Conservation (phyloP, 2,888 invertebrate genomes). For the Eupeodes luniger region DNA sequence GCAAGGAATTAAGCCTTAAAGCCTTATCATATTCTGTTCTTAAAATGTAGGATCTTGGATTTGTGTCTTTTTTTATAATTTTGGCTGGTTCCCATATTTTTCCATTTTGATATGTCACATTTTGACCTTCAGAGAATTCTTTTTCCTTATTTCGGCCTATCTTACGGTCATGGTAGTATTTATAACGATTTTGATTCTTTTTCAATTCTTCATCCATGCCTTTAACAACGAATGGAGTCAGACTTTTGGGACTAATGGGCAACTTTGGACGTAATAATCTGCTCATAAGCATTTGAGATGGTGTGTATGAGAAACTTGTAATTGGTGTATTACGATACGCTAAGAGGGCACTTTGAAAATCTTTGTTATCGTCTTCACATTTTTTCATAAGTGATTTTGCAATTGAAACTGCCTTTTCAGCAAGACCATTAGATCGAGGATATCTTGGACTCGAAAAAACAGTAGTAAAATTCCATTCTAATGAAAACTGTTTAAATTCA, state of each 20-base stretch:
- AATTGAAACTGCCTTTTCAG: slow-evolving; percentile 23
- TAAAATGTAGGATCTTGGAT: slow-evolving; percentile 4
- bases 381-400: slow-evolving; percentile 16
- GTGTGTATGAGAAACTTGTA: neutral
- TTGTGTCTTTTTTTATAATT: neutral
- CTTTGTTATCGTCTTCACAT: neutral
- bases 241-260: neutral
- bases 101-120: neutral
- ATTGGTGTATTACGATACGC: slow-evolving; percentile 9
- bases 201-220: neutral
- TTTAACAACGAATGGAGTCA: neutral
- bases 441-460: slow-evolving; percentile 4
- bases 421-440: slow-evolving; percentile 19
- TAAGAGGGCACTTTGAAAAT: neutral
- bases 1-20: slow-evolving; percentile 2
- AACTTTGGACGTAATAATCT: slow-evolving; percentile 3
- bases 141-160: neutral
- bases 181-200: neutral
- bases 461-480: slow-evolving; percentile 2
- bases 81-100: slow-evolving; percentile 9
- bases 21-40: neutral
- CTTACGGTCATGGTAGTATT: neutral
- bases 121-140: neutral
- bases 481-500: neutral
- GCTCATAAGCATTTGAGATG: slow-evolving; percentile 8